Evolutionary conservation across 2,888 invertebrate genomes (phyloP), one percentile per base, ranked within the genome.

Genomic region (Ormyrus thymus): DNA sequence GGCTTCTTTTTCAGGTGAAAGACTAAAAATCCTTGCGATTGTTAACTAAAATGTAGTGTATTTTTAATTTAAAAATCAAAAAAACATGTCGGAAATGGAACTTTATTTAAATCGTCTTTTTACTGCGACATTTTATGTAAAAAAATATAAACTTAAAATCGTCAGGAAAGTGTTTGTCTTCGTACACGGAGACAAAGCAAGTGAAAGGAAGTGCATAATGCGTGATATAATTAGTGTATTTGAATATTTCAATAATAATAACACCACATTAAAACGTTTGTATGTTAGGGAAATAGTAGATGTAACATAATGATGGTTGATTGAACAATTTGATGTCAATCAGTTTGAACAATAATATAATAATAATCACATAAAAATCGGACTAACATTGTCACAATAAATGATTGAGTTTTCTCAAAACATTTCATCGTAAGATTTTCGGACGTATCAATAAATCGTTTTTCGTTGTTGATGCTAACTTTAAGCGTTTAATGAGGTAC

Each of bases 261-360:
- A 81, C 71, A 82, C 78, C 77, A 81, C 82, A 83, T 83, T 84
- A 83, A 86, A 85, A 84, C 82, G 82, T 84, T 84, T 85, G 79
- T 84, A 86, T 85, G 84, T 85, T 85, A 85, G 84, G 83, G 80
- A 84, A 82, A 84, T 85, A 85, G 83, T 86, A 85, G 84, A 84
- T 85, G 85, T 85, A 84, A 84, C 81, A 83, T 83, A 78, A 71
- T 62, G 82, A 84, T 82, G 81, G 82, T 81, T 58, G 84, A 82
- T 85, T 72, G 79, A 80, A 78, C 62, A 61, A 55, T 77, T 29
- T 82, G n/a, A 66, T 71, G 76, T 79, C 64, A 65, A 79, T 71
- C 73, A 61, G 46, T 71, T 78, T 65, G 59, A 75, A 79, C 70
- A 78, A 70, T 70, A 75, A 78, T 73, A 72, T 76, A 64, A 70